Evolutionary conservation across 2,888 invertebrate genomes (phyloP).

Genomic region (Brachypterus glaber): DNA sequence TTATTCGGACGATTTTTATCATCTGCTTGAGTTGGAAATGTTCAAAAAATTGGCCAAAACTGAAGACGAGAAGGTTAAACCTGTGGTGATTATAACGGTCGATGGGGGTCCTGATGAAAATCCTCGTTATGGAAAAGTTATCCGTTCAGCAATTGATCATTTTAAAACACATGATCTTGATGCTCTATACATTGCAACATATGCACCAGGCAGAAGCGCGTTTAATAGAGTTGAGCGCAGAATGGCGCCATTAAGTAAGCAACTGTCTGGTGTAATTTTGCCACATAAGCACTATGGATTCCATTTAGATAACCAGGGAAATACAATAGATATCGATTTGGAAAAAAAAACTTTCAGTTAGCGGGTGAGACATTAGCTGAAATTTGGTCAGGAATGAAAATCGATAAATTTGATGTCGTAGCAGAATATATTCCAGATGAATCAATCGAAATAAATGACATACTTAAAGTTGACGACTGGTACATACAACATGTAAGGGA

Average conservation of each 20-base stretch:
- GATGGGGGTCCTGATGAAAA: slow-evolving; percentile 26
- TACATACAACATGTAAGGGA: slow-evolving; percentile 7
- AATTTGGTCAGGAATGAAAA: background rate
- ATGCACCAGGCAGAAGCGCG: slow-evolving; percentile 32
- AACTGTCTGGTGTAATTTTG: slow-evolving; percentile 22
- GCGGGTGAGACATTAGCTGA: background rate
- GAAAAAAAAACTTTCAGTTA: background rate
- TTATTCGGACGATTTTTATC: slow-evolving; percentile 17
- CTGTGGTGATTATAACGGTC: slow-evolving; percentile 26
- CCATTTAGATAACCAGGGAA: slow-evolving; percentile 1
- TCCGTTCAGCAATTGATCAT: slow-evolving; percentile 10
- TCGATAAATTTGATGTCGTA: background rate
- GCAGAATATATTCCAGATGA: slow-evolving; percentile 4
- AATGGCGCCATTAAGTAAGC: slow-evolving; percentile 33
- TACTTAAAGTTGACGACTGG: background rate
- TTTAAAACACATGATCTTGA: slow-evolving; percentile 16
- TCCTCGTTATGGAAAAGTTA: slow-evolving; percentile 23
- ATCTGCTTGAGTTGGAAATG: slow-evolving; percentile 6
- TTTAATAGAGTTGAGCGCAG: slow-evolving; percentile 32
- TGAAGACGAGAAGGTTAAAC: slow-evolving; percentile 10
- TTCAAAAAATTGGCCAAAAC: slow-evolving; percentile 2
- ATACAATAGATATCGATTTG: background rate
- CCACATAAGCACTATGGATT: slow-evolving; percentile 9
- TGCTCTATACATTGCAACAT: slow-evolving; percentile 27
- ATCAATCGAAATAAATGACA: background rate